Base-by-base conservation (phyloP, 1,140 invertebrate species). In the Andrena cerasifolii region DNA sequence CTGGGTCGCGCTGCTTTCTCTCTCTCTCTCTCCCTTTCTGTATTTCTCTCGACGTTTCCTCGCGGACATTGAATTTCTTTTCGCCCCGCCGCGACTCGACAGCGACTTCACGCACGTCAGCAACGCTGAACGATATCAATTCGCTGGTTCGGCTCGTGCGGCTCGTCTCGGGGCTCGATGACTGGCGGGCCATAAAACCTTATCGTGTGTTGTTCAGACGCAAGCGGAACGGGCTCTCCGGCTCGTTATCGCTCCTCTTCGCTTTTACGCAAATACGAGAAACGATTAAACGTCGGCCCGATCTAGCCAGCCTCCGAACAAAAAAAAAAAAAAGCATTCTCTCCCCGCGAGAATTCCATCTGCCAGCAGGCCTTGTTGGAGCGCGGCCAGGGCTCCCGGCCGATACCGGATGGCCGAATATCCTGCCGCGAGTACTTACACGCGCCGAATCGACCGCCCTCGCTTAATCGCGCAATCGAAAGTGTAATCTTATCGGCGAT, bases 121-220 rank as follows among this genome's bases (percentile, higher is more conserved):
- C 49, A n/a, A n/a, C 66, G 68, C 47, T 31, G 73, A 33, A 76
- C 58, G 72, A 77, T 70, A 79, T 58, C 58, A 59, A 53, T 73
- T 63, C 51, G 49, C 40, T 67, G 72, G 49, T 53, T 72, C 78
- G 58, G 53, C 56, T 66, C 61, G 65, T 47, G 58, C 72, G 71
- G 58, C 72, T 81, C 67, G 72, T 79, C 80, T 80, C 43, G 61
- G 26, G n/a, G n/a, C n/a, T n/a, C 62, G 75, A 90, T 91, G 88
- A 90, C 77, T 89, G 89, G 89, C 87, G 84, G 83, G 85, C 78
- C 84, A 83, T 91, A 91, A 91, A 90, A 88, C 61, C 78, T 90
- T 91, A 91, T 91, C 90, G 79, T 77, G 47, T 73, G 59, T 85
- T 85, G 84, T 83, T 89, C 82, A 80, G 78, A 83, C 76, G 63